Evolutionary conservation across 2,888 invertebrate species (phyloP).

Genomic region (Oxycera nigricornis): DNA sequence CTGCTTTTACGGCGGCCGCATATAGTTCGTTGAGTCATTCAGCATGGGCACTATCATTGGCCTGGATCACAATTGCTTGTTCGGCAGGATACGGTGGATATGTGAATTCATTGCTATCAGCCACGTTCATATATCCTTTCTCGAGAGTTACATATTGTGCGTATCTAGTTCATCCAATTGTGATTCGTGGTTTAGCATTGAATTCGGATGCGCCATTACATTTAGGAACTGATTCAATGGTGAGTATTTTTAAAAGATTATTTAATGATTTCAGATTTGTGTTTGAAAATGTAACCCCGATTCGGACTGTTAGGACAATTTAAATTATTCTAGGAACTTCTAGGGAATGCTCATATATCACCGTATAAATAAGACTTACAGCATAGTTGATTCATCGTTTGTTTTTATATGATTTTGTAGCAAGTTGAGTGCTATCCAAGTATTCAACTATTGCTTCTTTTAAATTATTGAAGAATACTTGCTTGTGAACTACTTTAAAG

Average conservation of each 20-base stretch:
- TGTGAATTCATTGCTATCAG: slow-evolving; percentile 75
- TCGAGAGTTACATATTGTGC: slow-evolving; percentile 88
- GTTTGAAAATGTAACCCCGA: too few relatives aligned
- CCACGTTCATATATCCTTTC: slow-evolving; percentile 81
- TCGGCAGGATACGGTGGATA: slow-evolving; percentile 85
- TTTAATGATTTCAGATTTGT: too few relatives aligned
- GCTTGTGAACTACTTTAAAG: too few relatives aligned
- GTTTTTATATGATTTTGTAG: too few relatives aligned
- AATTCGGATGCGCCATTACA: slow-evolving; percentile 83
- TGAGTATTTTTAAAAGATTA: slow-evolving; percentile 63
- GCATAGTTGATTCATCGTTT: too few relatives aligned
- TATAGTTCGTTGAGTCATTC: slow-evolving; percentile 84
- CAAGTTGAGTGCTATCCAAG: too few relatives aligned
- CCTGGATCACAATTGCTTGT: slow-evolving; percentile 86
- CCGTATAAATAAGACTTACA: too few relatives aligned
- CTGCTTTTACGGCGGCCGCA: slow-evolving; percentile 74
- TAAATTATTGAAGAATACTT: too few relatives aligned
- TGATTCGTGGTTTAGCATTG: slow-evolving; percentile 81
- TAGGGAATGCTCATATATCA: too few relatives aligned
- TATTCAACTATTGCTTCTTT: too few relatives aligned
- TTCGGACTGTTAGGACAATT: too few relatives aligned
- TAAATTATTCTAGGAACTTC: too few relatives aligned
- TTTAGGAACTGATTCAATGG: slow-evolving; percentile 79
- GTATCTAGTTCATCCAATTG: slow-evolving; percentile 83
- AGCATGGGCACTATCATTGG: slow-evolving; percentile 80